These are phyloP conservation scores for Bradynema listronoti DNA, from an alignment of 1,140 invertebrate genomes.

Conservation along the genomic window DNA sequence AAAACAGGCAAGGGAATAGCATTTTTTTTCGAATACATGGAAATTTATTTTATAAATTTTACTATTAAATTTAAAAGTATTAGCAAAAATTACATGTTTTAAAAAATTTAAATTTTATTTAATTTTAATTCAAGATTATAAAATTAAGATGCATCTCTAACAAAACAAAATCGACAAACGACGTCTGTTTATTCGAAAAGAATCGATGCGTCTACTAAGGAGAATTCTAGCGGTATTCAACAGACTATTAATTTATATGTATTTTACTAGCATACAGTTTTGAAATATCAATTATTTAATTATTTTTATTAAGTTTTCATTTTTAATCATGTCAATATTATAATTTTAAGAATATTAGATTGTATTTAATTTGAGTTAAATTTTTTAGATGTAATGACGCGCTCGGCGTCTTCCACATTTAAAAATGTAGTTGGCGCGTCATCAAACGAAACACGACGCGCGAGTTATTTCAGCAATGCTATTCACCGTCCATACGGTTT, in stretches of 20 bases:
- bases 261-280: background rate
- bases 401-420: conserved; percentile 6
- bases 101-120: too few relatives aligned
- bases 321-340: background rate
- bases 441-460: conserved; percentile 9
- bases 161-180: too few relatives aligned
- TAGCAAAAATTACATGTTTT: too few relatives aligned
- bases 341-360: background rate
- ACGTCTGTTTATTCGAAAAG: too few relatives aligned
- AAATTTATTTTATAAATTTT: too few relatives aligned
- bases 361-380: conserved; percentile 5
- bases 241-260: background rate
- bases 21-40: too few relatives aligned
- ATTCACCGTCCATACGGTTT: conserved; percentile 48
- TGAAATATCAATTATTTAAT: background rate
- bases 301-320: background rate
- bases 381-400: conserved; percentile 15
- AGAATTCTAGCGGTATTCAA: background rate
- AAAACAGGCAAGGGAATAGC: too few relatives aligned
- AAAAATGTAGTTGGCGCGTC: too few relatives aligned
- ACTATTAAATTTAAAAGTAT: too few relatives aligned
- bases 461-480: conserved; percentile 15
- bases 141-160: too few relatives aligned
- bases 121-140: too few relatives aligned
- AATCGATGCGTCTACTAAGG: background rate